These are phyloP conservation scores for Atrichornis clamosus DNA, from an alignment of 2,113 vertebrate species.

Conservation along the genomic window DNA sequence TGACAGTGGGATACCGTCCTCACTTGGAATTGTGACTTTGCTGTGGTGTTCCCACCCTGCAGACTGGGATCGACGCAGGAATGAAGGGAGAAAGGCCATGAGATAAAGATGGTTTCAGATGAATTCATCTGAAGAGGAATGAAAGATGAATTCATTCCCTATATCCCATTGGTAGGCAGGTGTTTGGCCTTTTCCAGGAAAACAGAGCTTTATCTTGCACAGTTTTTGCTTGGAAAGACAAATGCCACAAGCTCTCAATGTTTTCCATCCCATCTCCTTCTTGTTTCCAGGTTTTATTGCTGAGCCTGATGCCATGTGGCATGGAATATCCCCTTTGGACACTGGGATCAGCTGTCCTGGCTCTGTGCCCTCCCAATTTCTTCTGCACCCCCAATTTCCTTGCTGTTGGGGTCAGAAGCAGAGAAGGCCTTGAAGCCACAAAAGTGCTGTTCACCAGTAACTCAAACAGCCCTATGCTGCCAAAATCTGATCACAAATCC, in stretches of 20 bases:
- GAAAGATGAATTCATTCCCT: background rate
- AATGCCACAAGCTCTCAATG: rapidly evolving
- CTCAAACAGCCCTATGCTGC: background rate
- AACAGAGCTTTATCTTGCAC: background rate
- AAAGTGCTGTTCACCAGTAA: background rate
- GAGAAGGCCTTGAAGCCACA: background rate
- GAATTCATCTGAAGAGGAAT: no score
- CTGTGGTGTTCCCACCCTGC: background rate
- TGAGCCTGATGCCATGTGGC: background rate
- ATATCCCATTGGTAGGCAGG: background rate
- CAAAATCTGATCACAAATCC: background rate
- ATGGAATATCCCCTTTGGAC: background rate
- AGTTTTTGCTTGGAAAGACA: background rate
- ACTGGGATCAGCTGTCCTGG: background rate
- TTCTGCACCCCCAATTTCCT: background rate
- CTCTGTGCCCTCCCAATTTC: background rate
- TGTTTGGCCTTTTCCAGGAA: background rate
- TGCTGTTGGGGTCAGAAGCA: background rate
- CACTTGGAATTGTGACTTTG: background rate
- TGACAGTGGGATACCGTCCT: background rate
- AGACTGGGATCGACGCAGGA: background rate
- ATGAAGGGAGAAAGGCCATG: background rate
- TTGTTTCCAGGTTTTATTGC: background rate
- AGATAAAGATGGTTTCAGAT: background rate
- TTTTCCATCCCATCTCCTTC: background rate